phyloP scores from a whole-genome alignment of 2,113 vertebrate species.

The Catagonus wagneri region DNA sequence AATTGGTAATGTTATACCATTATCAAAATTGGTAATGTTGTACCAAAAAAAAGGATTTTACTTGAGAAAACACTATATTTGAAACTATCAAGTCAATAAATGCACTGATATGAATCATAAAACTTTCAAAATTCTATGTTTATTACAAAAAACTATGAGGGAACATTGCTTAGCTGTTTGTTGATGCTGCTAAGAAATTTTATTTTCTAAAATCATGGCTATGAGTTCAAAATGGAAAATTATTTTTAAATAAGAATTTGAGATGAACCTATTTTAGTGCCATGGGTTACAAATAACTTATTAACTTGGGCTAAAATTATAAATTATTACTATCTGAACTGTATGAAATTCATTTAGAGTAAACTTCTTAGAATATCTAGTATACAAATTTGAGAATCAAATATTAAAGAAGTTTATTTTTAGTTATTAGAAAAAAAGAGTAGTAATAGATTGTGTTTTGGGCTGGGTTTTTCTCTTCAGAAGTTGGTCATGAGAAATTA shows the following conservation, averaged over 20 bases:
- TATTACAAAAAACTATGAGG: conserved; percentile 22
- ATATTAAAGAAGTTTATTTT: conserved; percentile 34
- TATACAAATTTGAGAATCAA: conserved; percentile 52
- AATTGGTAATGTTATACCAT: conserved; percentile 20
- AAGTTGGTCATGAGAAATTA: conserved; percentile 76
- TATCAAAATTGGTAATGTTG: conserved; percentile 31
- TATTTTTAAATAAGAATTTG: conserved; percentile 58
- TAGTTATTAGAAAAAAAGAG: conserved; percentile 56
- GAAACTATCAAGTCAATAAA: conserved; percentile 44
- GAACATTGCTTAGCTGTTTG: conserved; percentile 25
- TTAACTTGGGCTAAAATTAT: conserved; percentile 48
- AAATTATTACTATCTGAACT: conserved; percentile 25
- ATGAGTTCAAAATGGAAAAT: conserved; percentile 60
- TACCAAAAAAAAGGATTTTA: conserved; percentile 50
- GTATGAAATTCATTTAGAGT: conserved; percentile 24
- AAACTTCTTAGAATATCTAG: conserved; percentile 39
- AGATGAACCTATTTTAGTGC: conserved; percentile 41
- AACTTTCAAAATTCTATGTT: conserved; percentile 36
- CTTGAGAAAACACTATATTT: conserved; percentile 30
- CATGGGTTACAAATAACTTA: neutral
- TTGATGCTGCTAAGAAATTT: conserved; percentile 20
- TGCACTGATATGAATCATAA: conserved; percentile 43
- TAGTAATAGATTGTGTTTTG: conserved; percentile 52
- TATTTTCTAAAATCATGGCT: conserved; percentile 62
- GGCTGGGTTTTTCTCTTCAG: conserved; percentile 64